phyloP scores from a whole-genome alignment of 64 coral and sea anemone species.

The Stylophora pistillata region DNA sequence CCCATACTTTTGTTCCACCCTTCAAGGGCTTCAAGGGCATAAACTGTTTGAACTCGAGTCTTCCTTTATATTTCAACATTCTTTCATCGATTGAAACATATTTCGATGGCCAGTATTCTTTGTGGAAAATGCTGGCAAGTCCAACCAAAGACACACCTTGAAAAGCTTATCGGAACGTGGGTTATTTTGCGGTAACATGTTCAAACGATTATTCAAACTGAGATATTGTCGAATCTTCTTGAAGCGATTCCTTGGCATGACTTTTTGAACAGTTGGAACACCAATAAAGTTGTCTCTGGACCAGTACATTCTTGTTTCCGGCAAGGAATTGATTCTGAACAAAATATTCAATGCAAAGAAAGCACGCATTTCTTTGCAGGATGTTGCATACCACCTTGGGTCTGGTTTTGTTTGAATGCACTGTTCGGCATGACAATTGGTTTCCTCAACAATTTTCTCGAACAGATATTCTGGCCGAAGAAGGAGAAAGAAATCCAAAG shows the following conservation, averaged over 20 bases:
- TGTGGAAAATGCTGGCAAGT: slow-evolving; percentile 18
- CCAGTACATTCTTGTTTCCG: slow-evolving; percentile 24
- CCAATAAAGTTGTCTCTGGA: slow-evolving; percentile 9
- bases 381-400: background rate
- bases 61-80: slow-evolving; percentile 33
- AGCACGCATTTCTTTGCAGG: slow-evolving; percentile 15
- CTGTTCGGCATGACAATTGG: slow-evolving; percentile 36
- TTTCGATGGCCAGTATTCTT: slow-evolving; percentile 25
- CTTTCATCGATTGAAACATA: slow-evolving; percentile 39
- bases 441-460: slow-evolving; percentile 26
- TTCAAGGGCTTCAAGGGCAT: slow-evolving; percentile 47
- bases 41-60: slow-evolving; percentile 46
- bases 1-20: slow-evolving; percentile 29
- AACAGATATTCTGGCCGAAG: background rate
- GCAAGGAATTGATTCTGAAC: slow-evolving; percentile 14
- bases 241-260: slow-evolving; percentile 37
- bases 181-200: slow-evolving; percentile 8
- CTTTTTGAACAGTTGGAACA: slow-evolving; percentile 29
- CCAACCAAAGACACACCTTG: slow-evolving; percentile 12
- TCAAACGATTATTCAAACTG: slow-evolving; percentile 33
- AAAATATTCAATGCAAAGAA: background rate
- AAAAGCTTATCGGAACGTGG: slow-evolving; percentile 14
- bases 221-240: slow-evolving; percentile 38
- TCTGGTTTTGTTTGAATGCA: slow-evolving; percentile 21
- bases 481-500: slow-evolving; percentile 30